Base-by-base conservation (phyloP, 1,140 invertebrate species). In the Plectrocnemia conspersa region DNA sequence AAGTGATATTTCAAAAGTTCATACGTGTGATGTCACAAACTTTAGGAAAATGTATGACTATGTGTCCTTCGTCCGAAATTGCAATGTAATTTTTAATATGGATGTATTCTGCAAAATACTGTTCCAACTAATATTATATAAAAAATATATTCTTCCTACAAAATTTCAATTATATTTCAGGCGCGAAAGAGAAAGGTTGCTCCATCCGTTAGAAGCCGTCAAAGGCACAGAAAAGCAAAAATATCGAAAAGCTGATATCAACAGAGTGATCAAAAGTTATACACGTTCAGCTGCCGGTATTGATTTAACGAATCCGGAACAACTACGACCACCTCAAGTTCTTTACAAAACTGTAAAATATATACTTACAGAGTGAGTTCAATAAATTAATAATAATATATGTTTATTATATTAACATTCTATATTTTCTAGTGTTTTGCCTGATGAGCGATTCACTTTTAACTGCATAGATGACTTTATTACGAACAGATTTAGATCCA, bases 171-270 rank as follows among this genome's bases (percentile, higher is more conserved):
- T 47, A 10, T 52, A 15, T 41, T 47, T 23, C 13, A 61, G 59
- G 35, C 41, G 59, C 16, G 52, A 61, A 48, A 52, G 38, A 25
- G 59, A 61, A 48, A 50, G 29, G 41, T 47, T 61, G 15, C 29
- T 61, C 5, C 59, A 61, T 55, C 55, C 59, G 3, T 44, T 61
- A 36, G 59, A 61, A 52, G 48, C 52, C n/a, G 18, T 55, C 36
- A 5, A 21, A 1, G 55, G 56, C 7, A 61, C 59, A n/a, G 59
- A 61, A 54, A 61, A 52, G 33, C 13, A 54, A 10, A 46, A 35
- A 25, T 33, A 32, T 24, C 55, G 52, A 10, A 54, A 42, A 52
- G 56, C 59, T 25, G 56, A 58, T 29, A 45, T 25, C 0, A 36
- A 23, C 6, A 38, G 48, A 50, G 42, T 58, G 1, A 55, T 61